Conservation (phyloP, 2,888 invertebrate genomes). For the Dasysyrphus albostriatus region DNA sequence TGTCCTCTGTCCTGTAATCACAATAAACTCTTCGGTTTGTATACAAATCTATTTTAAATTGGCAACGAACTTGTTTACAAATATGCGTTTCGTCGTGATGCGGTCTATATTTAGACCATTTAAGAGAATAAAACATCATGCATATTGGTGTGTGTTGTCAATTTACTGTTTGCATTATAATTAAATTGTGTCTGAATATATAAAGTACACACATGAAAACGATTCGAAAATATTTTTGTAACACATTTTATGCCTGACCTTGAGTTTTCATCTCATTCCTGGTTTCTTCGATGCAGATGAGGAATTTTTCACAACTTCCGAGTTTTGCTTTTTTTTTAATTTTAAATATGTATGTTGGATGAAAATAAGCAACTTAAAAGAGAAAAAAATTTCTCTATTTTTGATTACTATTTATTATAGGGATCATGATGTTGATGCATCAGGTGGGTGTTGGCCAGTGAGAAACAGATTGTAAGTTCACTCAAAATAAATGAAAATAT, state of each 20-base stretch:
- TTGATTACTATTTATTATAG: neutral
- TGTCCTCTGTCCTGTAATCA: neutral
- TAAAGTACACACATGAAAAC: neutral
- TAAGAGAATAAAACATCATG: neutral
- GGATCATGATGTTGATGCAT: neutral
- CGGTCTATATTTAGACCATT: slow-evolving; percentile 14
- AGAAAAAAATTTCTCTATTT: neutral
- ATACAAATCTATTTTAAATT: neutral
- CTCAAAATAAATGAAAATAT: neutral
- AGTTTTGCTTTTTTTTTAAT: slow-evolving; percentile 10
- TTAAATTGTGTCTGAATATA: neutral
- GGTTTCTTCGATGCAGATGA: slow-evolving; percentile 8
- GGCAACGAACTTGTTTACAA: slow-evolving; percentile 22
- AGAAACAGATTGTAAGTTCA: neutral
- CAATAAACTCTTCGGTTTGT: neutral
- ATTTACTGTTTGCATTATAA: neutral
- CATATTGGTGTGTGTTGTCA: too few species aligned
- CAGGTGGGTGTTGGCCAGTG: neutral
- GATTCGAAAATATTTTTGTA: neutral
- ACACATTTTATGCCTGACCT: slow-evolving; percentile 3
- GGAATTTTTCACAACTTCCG: slow-evolving; percentile 22
- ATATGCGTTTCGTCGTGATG: neutral
- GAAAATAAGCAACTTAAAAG: neutral
- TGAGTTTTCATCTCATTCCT: neutral
- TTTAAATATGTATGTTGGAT: neutral